Base-by-base conservation (phyloP, 1,140 invertebrate species). In the Ceratoteleas bidentatus region DNA sequence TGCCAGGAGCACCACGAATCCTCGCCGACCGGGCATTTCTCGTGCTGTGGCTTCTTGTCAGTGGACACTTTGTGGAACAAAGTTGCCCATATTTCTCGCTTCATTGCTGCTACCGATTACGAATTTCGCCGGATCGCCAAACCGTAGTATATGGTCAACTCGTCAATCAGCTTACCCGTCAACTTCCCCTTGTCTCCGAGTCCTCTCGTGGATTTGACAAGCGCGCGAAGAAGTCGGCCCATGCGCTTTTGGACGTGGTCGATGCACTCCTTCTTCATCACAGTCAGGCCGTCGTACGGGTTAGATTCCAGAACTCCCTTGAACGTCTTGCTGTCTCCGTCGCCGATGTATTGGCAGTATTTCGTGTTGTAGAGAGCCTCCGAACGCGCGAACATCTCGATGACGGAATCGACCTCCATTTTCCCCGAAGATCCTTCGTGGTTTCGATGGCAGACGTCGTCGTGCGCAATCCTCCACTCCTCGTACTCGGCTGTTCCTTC, bases 161-260 rank as follows among this genome's bases (percentile, higher is more conserved):
- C 64, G 14, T 68, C 64, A 13, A 68, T 68, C 0, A 68, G 16
- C 32, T 68, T 57, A 0, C 64, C 62, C 38, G 62, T 66, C 50
- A 66, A 56, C 8, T 54, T 66, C n/a, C 64, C 53, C 33, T 36
- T 47, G 13, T 38, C 64, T 2, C 53, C 43, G 40, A 68, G 53
- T 15, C 64, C 40, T 57, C 38, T 56, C 13, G 33, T 68, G 0
- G 13, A 16, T 45, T 66, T 54, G 0, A 45, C 52, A 11, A 66
- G 38, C 7, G 10, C 0, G 1, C 62, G 24, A 68, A 68, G 64
- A 36, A n/a, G 64, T 33, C n/a, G 14, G 8, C 62, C 62, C 62
- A 54, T 66, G 9, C 61, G 49, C 15, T 65, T 66, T 8, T 66
- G 52, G 2, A 62, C 58, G 24, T 62, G 32, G 32, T 62, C 58